These are phyloP conservation scores for Nothoprocta perdicaria DNA, from an alignment of 2,113 vertebrate species.

Conservation along the genomic window DNA sequence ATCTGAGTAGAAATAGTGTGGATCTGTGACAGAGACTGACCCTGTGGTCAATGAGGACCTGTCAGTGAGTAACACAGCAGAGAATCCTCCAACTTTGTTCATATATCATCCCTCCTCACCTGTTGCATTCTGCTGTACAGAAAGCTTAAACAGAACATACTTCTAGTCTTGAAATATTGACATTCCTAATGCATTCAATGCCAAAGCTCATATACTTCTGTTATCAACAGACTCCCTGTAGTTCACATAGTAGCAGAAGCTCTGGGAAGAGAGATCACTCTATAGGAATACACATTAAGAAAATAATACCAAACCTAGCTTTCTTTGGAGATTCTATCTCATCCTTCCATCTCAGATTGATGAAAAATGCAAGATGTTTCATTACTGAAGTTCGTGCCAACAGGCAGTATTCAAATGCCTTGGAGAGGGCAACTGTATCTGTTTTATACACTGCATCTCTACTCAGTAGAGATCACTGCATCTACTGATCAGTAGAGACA, in stretches of 20 bases:
- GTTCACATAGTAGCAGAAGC: neutral
- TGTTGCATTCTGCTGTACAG: neutral
- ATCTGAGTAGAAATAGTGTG: neutral
- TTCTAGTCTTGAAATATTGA: neutral
- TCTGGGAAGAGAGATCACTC: neutral
- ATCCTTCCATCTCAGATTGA: neutral
- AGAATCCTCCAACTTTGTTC: neutral
- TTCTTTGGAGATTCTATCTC: neutral
- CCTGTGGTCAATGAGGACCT: too few species aligned
- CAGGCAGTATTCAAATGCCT: accelerated
- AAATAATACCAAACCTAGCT: neutral
- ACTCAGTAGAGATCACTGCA: neutral
- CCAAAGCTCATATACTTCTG: neutral
- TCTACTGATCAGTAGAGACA: neutral
- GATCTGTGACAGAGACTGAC: neutral
- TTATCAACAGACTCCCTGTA: neutral
- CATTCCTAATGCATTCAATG: neutral
- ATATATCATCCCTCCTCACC: neutral
- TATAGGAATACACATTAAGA: neutral
- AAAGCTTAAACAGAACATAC: neutral
- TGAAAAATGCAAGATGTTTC: neutral
- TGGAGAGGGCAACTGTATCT: neutral
- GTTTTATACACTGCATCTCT: neutral
- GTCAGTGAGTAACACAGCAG: neutral
- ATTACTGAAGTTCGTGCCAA: neutral